Base-by-base conservation (phyloP, 1,140 invertebrate species). In the Caenorhabditis brenneri region DNA sequence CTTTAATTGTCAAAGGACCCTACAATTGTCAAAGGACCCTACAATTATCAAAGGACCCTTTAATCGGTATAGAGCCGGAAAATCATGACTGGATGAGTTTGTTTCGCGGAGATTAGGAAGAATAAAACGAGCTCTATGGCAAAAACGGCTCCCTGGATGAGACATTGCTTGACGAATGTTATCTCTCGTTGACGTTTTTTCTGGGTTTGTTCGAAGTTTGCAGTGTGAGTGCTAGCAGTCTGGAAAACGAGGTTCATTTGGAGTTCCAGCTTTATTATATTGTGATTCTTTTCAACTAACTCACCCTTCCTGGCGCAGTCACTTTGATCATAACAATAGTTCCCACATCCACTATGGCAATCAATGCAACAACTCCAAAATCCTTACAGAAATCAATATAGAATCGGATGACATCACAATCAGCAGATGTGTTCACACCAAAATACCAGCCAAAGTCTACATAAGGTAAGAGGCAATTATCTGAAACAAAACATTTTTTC, bases 371-470 rank as follows among this genome's bases (percentile, higher is more conserved):
- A 16, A 80, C 48, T 33, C 58, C 39, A 39, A 83, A 42, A 58
- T 83, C 69, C 74, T 83, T 83, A 22, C 65, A 83, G 27, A 83
- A 79, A 31, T 83, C 82, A 6, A 83, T 31, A 48, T 83, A 74
- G 39, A 65, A 83, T 5, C 58, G 31, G 42, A 82, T 74, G 81
- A 82, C 60, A 27, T 36, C 81, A 51, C 81, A 82, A n/a, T 82
- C 60, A 2, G 42, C 53, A 29, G 58, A 74, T 6, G 48, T 79
- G 51, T 65, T 83, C 16, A 83, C 69, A 3, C 69, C 69, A 29
- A 83, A 83, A 39, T 65, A 51, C 69, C 78, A 83, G 22, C 49
- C 69, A 15, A 49, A 39, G n/a, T 78, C 53, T 0, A 65, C 60
- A 42, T 83, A 83, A 27, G 33, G 49, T 19, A 83, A 29, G 19